Evolutionary conservation across 2,888 invertebrate species (phyloP).

Genomic region (Esperia sulphurella): DNA sequence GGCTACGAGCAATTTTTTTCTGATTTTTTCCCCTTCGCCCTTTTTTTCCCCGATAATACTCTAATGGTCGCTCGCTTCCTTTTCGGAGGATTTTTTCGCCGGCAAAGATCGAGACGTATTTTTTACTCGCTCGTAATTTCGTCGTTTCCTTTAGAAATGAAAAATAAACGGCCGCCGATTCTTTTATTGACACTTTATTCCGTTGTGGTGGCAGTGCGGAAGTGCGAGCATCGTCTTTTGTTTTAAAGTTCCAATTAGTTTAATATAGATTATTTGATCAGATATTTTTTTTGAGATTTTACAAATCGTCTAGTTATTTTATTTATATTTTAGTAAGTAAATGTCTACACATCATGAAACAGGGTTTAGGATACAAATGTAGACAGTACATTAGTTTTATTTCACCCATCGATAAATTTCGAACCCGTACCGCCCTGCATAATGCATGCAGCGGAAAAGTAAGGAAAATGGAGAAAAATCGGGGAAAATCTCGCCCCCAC

Average conservation of each 20-base stretch:
- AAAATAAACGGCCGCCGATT: constrained; percentile 51
- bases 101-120: constrained; percentile 72
- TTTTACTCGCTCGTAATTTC: constrained; percentile 71
- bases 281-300: no score
- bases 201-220: constrained; percentile 16
- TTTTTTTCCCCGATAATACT: constrained; percentile 74
- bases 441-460: constrained; percentile 65
- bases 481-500: constrained; percentile 56
- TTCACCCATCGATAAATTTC: constrained; percentile 65
- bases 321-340: no score
- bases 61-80: constrained; percentile 78
- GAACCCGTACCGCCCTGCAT: constrained; percentile 55
- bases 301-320: no score
- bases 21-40: constrained; percentile 65
- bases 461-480: constrained; percentile 59
- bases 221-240: neutral
- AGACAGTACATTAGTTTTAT: constrained; percentile 50
- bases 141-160: constrained; percentile 65
- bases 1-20: constrained; percentile 74
- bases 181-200: constrained; percentile 54
- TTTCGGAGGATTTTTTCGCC: constrained; percentile 65
- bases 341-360: neutral
- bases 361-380: neutral
- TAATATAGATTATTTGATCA: neutral
- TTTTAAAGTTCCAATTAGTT: neutral